Evolutionary conservation across 2,888 invertebrate genomes (phyloP).

Genomic region (Stenolophus ochropezus): DNA sequence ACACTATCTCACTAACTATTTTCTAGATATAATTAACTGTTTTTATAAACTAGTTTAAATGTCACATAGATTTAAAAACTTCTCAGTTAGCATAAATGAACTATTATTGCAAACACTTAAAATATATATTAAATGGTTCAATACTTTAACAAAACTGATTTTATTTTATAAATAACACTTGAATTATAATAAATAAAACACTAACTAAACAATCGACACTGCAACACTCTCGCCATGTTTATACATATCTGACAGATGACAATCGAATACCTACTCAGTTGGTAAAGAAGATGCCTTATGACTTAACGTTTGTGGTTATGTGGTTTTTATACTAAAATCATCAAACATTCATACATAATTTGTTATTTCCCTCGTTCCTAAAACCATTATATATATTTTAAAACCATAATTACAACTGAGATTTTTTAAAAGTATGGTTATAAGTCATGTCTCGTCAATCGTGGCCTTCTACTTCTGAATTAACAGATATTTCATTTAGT

Average conservation of each 20-base stretch:
- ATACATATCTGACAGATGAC: constrained; percentile 52
- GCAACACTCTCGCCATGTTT: constrained; percentile 53
- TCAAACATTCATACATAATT: background rate
- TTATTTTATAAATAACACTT: constrained; percentile 22
- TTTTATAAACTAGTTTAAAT: constrained; percentile 14
- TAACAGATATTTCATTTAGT: too few relatives aligned
- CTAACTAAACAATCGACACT: constrained; percentile 39
- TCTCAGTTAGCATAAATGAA: background rate
- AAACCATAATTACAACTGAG: too few relatives aligned
- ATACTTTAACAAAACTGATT: constrained; percentile 37
- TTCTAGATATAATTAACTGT: background rate
- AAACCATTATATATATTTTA: too few relatives aligned
- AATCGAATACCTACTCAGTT: constrained; percentile 6
- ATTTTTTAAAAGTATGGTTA: background rate
- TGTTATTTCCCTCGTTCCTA: too few relatives aligned
- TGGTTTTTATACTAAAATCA: background rate
- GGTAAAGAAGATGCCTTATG: background rate
- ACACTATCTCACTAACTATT: constrained; percentile 8
- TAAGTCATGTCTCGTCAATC: too few relatives aligned
- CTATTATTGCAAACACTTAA: constrained; percentile 3
- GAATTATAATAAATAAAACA: constrained; percentile 8
- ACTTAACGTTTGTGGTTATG: background rate
- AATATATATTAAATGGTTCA: background rate
- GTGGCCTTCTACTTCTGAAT: too few relatives aligned
- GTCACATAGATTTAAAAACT: constrained; percentile 5